Evolutionary conservation across 2,888 invertebrate species (phyloP), one percentile per base, ranked within the genome.

Genomic region (Diarsia mendica): DNA sequence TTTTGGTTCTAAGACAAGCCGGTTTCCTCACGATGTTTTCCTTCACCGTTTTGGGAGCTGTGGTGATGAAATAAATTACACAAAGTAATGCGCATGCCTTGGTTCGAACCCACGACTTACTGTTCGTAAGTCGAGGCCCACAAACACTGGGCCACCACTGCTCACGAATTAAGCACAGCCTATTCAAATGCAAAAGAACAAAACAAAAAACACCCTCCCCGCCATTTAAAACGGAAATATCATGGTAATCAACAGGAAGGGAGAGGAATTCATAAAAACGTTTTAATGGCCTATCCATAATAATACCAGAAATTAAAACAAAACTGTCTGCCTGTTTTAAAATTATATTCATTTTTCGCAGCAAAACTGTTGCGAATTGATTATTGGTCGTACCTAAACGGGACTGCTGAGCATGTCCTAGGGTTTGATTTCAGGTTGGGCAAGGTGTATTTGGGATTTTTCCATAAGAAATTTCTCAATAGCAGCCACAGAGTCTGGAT

Each of bases 231-330:
- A n/a, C 39, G 69, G 28, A 65, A 70, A 58, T 63, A 68, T 60
- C 15, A 71, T 77, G 79, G 11, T 72, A 78, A 69, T 68, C 15
- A 69, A 55, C 60, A 68, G 84, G 63, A 72, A 75, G 51, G 39
- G 23, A 61, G n/a, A 51, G n/a, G 51, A 55, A 78, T 68, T 82
- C 58, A 69, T 75, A 71, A 75, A 73, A 75, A 55, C 18, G 66
- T 64, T 76, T 66, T 71, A 77, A 78, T 78, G 77, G 69, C 48
- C 48, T 63, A 73, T 77, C 20, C 46, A 61, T 74, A 61, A 18
- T n/a, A 18, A 72, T 63, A 5, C 15, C 6, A 8, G 11, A 48
- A 18, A 23, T n/a, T 53, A 0, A 15, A 63, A 61, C 61, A 48
- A 18, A 13, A 33, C 1, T 13, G 53, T 69, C 3, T 11, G 18